These are phyloP conservation scores for Drosophila kambysellisi DNA, from an alignment of 2,888 invertebrate species.

Conservation along the genomic window DNA sequence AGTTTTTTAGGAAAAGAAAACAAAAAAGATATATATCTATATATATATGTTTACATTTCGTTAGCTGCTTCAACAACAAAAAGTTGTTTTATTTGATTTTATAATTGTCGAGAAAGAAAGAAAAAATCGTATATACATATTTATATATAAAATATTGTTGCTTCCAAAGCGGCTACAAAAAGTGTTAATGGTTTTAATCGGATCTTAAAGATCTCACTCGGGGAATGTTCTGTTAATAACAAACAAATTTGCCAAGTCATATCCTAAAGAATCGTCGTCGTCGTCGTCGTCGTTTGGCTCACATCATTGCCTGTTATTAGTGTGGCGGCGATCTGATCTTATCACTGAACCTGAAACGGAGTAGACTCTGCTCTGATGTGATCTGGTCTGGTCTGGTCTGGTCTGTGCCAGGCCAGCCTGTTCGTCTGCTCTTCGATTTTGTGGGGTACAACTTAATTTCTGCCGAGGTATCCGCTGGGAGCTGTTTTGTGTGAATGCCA, in stretches of 20 bases:
- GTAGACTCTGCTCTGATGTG: constrained; percentile 10
- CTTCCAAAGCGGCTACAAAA: constrained; percentile 57
- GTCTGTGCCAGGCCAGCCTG: constrained; percentile 27
- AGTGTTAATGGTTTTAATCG: constrained; percentile 82
- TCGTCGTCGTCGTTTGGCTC: constrained; percentile 32
- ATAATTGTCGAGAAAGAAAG: constrained; percentile 66
- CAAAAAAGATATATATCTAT: neutral
- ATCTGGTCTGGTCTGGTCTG: constrained; percentile 1
- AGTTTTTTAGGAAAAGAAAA: constrained; percentile 18
- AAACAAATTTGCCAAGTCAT: constrained; percentile 80
- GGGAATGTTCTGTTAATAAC: constrained; percentile 64
- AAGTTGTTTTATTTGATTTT: constrained; percentile 70
- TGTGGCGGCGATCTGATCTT: constrained; percentile 62
- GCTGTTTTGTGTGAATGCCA: constrained; percentile 54
- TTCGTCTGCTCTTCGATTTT: constrained; percentile 26
- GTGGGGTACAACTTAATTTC: constrained; percentile 69
- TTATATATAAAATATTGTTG: constrained; percentile 16
- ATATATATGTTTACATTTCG: constrained; percentile 62
- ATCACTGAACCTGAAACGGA: constrained; percentile 53
- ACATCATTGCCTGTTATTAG: constrained; percentile 76
- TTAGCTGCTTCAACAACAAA: constrained; percentile 25
- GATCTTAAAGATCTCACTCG: constrained; percentile 70
- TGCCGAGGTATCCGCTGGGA: constrained; percentile 47
- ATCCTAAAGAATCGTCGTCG: constrained; percentile 69
- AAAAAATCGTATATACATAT: neutral